Evolutionary conservation across 1,140 invertebrate genomes (phyloP).

Genomic region (Drosophila erecta): DNA sequence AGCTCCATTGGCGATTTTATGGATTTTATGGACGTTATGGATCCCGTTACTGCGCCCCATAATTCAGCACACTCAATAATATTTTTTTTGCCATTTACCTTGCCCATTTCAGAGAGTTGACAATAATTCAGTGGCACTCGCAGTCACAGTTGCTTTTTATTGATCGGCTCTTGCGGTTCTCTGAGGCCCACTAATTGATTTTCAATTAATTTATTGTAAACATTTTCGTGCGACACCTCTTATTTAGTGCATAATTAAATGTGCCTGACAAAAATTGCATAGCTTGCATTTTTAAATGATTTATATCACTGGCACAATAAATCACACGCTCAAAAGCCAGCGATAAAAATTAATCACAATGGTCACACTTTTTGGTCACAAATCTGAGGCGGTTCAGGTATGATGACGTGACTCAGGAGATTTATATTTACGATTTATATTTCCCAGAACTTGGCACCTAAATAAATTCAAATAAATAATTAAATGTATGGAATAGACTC

Average conservation of each 20-base stretch:
- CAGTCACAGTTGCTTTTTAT: slow-evolving; percentile 33
- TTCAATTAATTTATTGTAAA: slow-evolving; percentile 80
- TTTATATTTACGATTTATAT: too few species aligned
- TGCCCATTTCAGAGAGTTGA: slow-evolving; percentile 46
- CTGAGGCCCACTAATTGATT: slow-evolving; percentile 67
- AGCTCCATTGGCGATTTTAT: slow-evolving; percentile 20
- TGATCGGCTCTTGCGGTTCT: slow-evolving; percentile 22
- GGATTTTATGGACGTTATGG: slow-evolving; percentile 37
- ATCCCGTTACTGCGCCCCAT: slow-evolving; percentile 42
- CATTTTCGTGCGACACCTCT: slow-evolving; percentile 72
- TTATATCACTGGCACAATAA: slow-evolving; percentile 66
- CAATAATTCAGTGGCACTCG: slow-evolving; percentile 48
- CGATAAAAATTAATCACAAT: slow-evolving; percentile 62
- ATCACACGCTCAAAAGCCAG: slow-evolving; percentile 59
- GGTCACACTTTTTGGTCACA: slow-evolving; percentile 41
- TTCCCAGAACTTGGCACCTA: too few species aligned
- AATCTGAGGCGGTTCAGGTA: background rate
- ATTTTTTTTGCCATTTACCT: slow-evolving; percentile 52
- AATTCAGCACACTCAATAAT: slow-evolving; percentile 53
- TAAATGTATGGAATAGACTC: background rate
- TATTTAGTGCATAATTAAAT: slow-evolving; percentile 70
- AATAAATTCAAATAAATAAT: background rate
- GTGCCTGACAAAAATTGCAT: slow-evolving; percentile 47
- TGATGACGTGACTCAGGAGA: slow-evolving; percentile 10
- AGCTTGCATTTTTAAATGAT: slow-evolving; percentile 67